Conservation (phyloP, 2,113 vertebrate species). For the Parotia lawesii region DNA sequence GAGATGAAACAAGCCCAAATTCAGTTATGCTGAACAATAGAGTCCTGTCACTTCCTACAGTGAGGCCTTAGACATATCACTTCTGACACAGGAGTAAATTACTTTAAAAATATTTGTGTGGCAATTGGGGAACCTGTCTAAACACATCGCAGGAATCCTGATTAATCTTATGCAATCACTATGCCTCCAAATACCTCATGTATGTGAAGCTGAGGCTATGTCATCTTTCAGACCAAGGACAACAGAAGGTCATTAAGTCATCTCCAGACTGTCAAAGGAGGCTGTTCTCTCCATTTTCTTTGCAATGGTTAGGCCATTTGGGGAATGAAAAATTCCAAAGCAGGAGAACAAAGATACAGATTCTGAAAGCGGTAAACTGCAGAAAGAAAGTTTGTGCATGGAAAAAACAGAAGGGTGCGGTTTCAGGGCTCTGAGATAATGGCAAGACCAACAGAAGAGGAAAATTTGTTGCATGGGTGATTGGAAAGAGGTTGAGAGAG, state of each 20-base stretch:
- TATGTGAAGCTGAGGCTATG: background rate
- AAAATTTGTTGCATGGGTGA: background rate
- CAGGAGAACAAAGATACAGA: background rate
- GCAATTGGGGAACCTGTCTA: conserved; percentile 46
- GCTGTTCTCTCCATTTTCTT: background rate
- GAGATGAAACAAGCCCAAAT: background rate
- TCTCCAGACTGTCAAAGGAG: background rate
- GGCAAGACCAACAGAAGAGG: background rate
- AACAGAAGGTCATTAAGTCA: conserved; percentile 20
- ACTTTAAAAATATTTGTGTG: conserved; percentile 60
- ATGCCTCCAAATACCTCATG: background rate
- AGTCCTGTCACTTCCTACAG: conserved; percentile 51
- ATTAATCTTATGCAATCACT: conserved; percentile 39
- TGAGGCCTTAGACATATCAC: conserved; percentile 11
- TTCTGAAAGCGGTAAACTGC: background rate
- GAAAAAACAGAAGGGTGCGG: background rate
- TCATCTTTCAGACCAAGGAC: conserved; percentile 27
- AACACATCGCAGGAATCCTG: conserved; percentile 38
- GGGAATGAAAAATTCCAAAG: background rate
- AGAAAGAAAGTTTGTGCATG: background rate
- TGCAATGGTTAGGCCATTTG: background rate
- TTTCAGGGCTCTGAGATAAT: background rate
- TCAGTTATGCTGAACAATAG: conserved; percentile 39
- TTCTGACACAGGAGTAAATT: conserved; percentile 58
- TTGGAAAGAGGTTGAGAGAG: background rate